Evolutionary conservation across 2,113 vertebrate species (phyloP), one percentile per base, ranked within the genome.

Genomic region (Boulengeromyrus knoepffleri): DNA sequence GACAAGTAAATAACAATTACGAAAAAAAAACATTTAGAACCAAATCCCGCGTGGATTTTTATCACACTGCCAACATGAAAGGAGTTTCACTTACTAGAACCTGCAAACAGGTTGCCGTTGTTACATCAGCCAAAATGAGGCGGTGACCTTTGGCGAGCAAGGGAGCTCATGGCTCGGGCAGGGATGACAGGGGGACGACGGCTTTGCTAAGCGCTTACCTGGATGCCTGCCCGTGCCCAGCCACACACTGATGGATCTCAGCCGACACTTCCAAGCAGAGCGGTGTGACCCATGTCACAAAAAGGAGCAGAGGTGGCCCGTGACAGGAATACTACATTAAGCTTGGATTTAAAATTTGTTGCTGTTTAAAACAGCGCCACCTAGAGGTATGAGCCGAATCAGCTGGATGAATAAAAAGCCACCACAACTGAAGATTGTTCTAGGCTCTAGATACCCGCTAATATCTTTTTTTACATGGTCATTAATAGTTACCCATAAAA

Each of bases 131-230:
- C 85, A 19, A 87, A 15, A 52, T 52, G 50, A 52, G 50, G 70
- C 70, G 15, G 88, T 85, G 85, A 53, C 45, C 66, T 88, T 58
- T 88, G 56, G 21, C 53, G 74, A 83, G 10, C 8, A 46, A 39
- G 27, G 45, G 58, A 50, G 49, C 9, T n/a, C n/a, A 47, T 24
- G 84, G n/a, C 62, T 70, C 62, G 3, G n/a, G 9, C 62, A 31
- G 42, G 88, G 52, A 45, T 87, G 88, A 88, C 85, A 53, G 88
- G 66, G 80, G 88, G 47, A 9, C 47, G 70, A 45, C 87, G 85
- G 85, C 49, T 91, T 91, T 89, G 56, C 88, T 50, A 50, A 90
- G 83, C 21, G 52, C 88, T 88, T 90, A 91, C 90, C 90, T 93
- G 89, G 53, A 90, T 74, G 90, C 89, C 77, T 83, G 70, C 90